These are phyloP conservation scores for Pelobates cultripes DNA, from an alignment of 2,797 vertebrate genomes.

Conservation along the genomic window DNA sequence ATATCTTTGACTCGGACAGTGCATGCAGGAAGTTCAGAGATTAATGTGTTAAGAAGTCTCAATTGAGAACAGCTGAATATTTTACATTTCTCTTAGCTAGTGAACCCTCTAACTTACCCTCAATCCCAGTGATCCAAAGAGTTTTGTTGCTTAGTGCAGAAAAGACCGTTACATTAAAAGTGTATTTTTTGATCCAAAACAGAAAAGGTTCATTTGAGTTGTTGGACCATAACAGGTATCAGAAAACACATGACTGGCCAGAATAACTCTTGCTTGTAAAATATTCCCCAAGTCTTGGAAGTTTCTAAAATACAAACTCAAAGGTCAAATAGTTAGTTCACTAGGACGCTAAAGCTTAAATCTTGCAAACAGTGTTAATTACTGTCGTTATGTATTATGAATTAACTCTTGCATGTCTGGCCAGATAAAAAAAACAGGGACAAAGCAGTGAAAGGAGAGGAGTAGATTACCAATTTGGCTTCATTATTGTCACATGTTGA, in stretches of 20 bases:
- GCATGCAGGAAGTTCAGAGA: too few species aligned
- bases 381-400: neutral
- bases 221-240: slow-evolving; percentile 24
- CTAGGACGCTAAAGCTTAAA: neutral
- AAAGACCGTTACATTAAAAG: slow-evolving; percentile 26
- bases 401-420: neutral
- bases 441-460: too few species aligned
- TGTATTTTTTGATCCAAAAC: slow-evolving; percentile 28
- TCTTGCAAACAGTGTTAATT: neutral
- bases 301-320: slow-evolving; percentile 21
- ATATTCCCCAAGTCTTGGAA: slow-evolving; percentile 4
- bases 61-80: neutral
- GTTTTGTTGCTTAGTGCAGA: slow-evolving; percentile 34
- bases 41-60: too few species aligned
- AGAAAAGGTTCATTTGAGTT: slow-evolving; percentile 24
- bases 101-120: neutral
- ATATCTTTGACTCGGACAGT: too few species aligned
- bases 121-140: slow-evolving; percentile 36
- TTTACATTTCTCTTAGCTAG: neutral
- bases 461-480: too few species aligned
- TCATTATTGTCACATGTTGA: too few species aligned
- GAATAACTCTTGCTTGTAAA: slow-evolving; percentile 16
- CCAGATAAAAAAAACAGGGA: too few species aligned
- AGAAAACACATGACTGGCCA: neutral
- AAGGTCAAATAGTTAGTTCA: slow-evolving; percentile 26